Conservation (phyloP, 92 coral and sea anemone genomes). For the Heteractis magnifica region DNA sequence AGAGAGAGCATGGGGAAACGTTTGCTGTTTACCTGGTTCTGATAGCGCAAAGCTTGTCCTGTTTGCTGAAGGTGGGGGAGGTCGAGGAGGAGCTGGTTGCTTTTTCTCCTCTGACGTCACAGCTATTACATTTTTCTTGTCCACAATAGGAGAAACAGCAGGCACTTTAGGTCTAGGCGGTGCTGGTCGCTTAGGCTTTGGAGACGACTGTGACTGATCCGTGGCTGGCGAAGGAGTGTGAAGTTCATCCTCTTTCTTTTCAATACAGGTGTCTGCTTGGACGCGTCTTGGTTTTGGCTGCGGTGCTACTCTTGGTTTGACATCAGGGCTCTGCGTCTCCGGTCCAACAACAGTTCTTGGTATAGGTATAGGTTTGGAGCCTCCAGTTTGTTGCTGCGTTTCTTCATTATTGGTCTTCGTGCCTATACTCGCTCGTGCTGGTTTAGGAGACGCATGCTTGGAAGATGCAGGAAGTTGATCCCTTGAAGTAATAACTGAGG, state of each 20-base stretch:
- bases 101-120: constrained; percentile 11
- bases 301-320: constrained; percentile 21
- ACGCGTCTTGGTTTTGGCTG: constrained; percentile 14
- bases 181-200: constrained; percentile 51
- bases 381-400: not conserved
- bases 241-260: not conserved
- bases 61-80: constrained; percentile 68
- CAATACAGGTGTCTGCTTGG: not conserved
- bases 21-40: constrained; percentile 22
- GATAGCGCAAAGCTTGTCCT: constrained; percentile 17
- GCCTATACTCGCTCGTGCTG: constrained; percentile 46
- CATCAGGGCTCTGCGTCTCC: not conserved
- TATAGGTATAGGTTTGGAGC: constrained; percentile 4
- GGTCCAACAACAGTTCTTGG: constrained; percentile 1
- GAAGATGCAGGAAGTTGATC: constrained; percentile 18
- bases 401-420: constrained; percentile 6
- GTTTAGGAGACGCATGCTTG: constrained; percentile 55
- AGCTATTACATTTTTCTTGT: constrained; percentile 1
- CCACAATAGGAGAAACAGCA: not conserved
- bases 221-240: not conserved
- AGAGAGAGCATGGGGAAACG: not conserved
- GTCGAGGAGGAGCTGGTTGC: constrained; percentile 55
- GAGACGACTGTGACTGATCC: constrained; percentile 19
- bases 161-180: constrained; percentile 46
- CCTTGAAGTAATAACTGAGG: constrained; percentile 18